Evolutionary conservation across 1,140 invertebrate genomes (phyloP).

Genomic region (Tribolium madens): DNA sequence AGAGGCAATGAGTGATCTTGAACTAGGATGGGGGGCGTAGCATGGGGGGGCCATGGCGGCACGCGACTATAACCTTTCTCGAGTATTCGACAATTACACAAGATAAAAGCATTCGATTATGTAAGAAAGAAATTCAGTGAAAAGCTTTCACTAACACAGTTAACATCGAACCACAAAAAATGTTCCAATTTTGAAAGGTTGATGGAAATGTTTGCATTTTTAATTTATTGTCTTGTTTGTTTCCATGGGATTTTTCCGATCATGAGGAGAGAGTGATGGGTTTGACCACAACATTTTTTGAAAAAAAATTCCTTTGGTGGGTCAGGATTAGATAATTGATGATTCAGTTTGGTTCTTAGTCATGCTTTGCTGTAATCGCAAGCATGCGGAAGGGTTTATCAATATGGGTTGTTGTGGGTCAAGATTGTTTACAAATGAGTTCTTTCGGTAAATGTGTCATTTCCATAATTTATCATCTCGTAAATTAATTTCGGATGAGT

Average conservation of each 20-base stretch:
- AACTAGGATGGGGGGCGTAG: background rate
- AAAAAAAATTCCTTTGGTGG: no score
- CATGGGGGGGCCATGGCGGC: background rate
- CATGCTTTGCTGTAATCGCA: no score
- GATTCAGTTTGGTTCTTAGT: no score
- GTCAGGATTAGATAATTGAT: background rate
- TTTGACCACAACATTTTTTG: background rate
- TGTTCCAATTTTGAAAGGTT: conserved; percentile 17
- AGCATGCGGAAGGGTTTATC: no score
- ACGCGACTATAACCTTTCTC: conserved; percentile 19
- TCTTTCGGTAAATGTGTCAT: no score
- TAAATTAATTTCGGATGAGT: no score
- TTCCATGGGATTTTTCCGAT: background rate
- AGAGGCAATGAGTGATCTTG: background rate
- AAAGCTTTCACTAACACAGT: conserved; percentile 54
- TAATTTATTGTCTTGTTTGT: conserved; percentile 32
- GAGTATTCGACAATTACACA: conserved; percentile 51
- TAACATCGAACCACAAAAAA: conserved; percentile 13
- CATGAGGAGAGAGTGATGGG: background rate
- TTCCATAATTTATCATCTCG: no score
- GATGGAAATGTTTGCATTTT: conserved; percentile 6
- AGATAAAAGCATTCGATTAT: conserved; percentile 53
- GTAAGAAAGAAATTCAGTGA: conserved; percentile 57
- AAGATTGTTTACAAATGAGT: no score
- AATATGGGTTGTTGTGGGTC: no score